Percentiles rank a stretch among this genome's conserved stretches.
phyloP scores from a whole-genome alignment of 2,113 vertebrate genomes.

The Myotis lucifugus region DNA sequence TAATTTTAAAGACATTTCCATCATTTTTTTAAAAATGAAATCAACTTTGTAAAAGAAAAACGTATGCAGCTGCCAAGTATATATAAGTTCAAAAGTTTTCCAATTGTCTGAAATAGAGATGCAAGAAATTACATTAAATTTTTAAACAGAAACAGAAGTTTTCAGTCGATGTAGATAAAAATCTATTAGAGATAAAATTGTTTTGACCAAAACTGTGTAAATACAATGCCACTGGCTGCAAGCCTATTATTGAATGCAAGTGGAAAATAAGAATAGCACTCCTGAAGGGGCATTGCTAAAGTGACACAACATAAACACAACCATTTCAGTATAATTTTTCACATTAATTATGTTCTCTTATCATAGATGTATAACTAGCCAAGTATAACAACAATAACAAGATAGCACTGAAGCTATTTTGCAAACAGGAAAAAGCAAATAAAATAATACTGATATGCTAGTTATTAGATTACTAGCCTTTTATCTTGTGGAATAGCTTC shows the following conservation, averaged over 20 bases:
- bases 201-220: conserved; percentile 81
- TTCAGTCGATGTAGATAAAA: conserved; percentile 77
- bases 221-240: conserved; percentile 76
- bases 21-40: conserved; percentile 67
- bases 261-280: conserved; percentile 72
- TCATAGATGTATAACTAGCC: conserved; percentile 78
- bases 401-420: conserved; percentile 79
- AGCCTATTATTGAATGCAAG: conserved; percentile 76
- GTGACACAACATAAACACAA: conserved; percentile 78
- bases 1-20: conserved; percentile 66
- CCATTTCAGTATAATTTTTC: conserved; percentile 77
- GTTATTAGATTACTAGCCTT: conserved; percentile 81
- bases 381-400: conserved; percentile 79
- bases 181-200: conserved; percentile 81
- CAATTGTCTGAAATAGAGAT: conserved; percentile 77
- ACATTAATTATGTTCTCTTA: conserved; percentile 83
- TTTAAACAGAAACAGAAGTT: conserved; percentile 82
- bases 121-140: conserved; percentile 77
- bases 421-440: conserved; percentile 81
- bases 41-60: conserved; percentile 52
- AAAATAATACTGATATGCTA: conserved; percentile 82
- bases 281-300: conserved; percentile 72
- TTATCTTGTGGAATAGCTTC: conserved; percentile 80
- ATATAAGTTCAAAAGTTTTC: conserved; percentile 65
- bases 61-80: conserved; percentile 63